Conservation (phyloP, 2,888 invertebrate species). For the Apamea monoglypha region DNA sequence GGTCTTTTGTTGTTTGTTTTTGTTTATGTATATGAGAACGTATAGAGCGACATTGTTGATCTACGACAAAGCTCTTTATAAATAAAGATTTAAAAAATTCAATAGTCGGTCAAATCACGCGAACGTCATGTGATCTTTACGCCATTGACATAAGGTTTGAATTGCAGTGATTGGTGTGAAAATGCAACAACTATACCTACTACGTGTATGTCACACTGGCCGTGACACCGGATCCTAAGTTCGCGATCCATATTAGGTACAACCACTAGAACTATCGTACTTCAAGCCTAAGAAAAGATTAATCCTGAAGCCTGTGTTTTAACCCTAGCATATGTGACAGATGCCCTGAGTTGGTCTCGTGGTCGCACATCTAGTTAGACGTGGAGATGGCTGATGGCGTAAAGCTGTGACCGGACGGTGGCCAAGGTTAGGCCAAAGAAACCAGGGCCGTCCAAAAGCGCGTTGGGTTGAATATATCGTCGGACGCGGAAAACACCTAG, state of each 20-base stretch:
- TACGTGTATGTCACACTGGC: not conserved
- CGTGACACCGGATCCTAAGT: not conserved
- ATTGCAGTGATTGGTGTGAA: not conserved
- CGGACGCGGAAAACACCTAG: not conserved
- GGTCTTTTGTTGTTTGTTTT: too few relatives aligned
- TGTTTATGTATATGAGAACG: too few relatives aligned
- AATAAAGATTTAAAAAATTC: too few relatives aligned
- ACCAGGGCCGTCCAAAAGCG: not conserved
- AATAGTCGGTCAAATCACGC: too few relatives aligned
- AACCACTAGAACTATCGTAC: not conserved
- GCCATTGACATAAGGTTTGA: not conserved
- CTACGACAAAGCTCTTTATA: too few relatives aligned
- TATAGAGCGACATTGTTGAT: too few relatives aligned
- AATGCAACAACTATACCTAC: not conserved
- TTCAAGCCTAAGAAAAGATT: too few relatives aligned
- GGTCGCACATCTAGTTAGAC: too few relatives aligned
- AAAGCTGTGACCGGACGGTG: not conserved
- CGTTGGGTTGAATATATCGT: not conserved
- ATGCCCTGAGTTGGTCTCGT: too few relatives aligned
- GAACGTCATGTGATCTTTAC: not conserved
- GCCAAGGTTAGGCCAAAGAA: not conserved
- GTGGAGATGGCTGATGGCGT: too few relatives aligned
- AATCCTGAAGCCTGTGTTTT: not conserved
- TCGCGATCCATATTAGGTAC: not conserved
- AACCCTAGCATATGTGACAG: not conserved